Base-by-base conservation (phyloP, 2,113 vertebrate species). In the Plotosus lineatus region DNA sequence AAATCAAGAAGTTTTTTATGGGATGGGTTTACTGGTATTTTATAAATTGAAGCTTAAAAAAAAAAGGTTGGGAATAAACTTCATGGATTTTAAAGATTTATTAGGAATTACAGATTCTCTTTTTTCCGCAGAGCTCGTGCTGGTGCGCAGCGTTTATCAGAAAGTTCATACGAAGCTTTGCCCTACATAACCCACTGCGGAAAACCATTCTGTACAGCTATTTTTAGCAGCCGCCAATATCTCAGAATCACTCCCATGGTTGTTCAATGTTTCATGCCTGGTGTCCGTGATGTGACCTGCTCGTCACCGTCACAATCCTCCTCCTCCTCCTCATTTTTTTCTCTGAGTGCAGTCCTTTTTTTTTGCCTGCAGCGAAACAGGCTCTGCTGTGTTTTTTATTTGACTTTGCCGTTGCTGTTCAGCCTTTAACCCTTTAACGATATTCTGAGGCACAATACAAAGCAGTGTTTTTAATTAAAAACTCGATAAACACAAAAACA, bases 161-260 rank as follows among this genome's bases (percentile, higher is more conserved):
- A 72, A 26, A 44, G 68, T 72, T 72, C 68, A 48, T 10, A 21
- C n/a, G 17, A 72, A 28, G 44, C 68, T 72, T 31, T 72, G 68
- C 14, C 68, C 68, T 48, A 72, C 44, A 72, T 72, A 50, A 72
- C 68, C 68, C 68, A 48, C 68, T 72, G 68, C 68, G 26, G 15
- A 31, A 31, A 72, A 50, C 3, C 26, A 10, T 50, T 72, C 68
- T 28, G 6, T 1, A 4, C n/a, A n/a, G 31, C 68, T 72, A 72
- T 72, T 50, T 72, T 72, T 50, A 72, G 44, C 68, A 50, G 44
- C 44, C 44, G 19, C 14, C 14, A 50, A 72, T 72, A 48, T 72
- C 44, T 72, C 68, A 9, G 8, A 50, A 72, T 72, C 26, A 33
- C 6, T 7, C 42, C 1, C 0, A 19, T 10, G 7, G 10, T 48